Evolutionary conservation across 2,113 vertebrate species (phyloP).

Genomic region (Sceloporus tristichus): DNA sequence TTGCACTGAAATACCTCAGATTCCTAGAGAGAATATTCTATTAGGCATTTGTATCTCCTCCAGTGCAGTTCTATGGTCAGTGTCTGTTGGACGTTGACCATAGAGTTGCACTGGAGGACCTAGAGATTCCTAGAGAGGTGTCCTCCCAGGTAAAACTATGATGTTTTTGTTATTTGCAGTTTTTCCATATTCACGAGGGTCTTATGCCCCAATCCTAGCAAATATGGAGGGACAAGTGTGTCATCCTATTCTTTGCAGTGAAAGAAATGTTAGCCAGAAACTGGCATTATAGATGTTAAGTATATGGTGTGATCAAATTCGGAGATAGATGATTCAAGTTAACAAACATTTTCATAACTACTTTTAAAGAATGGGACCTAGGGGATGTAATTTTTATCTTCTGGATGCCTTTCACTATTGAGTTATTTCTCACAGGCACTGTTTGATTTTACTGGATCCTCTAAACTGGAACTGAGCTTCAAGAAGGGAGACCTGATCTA

Average conservation of each 20-base stretch:
- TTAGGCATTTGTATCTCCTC: too few relatives aligned
- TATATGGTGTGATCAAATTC: background rate
- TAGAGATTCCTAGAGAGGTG: too few relatives aligned
- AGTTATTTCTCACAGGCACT: conserved; percentile 80
- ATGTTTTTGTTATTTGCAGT: too few relatives aligned
- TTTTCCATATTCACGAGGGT: too few relatives aligned
- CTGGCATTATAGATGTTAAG: background rate
- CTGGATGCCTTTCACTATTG: background rate
- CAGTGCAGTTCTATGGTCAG: too few relatives aligned
- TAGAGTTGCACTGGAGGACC: too few relatives aligned
- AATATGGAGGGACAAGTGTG: too few relatives aligned
- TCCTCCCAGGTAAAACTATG: too few relatives aligned
- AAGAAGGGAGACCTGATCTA: conserved; percentile 93
- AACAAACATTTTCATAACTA: background rate
- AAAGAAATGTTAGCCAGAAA: background rate
- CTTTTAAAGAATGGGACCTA: background rate
- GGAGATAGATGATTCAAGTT: background rate
- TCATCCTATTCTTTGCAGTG: background rate
- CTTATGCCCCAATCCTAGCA: too few relatives aligned
- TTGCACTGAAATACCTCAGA: too few relatives aligned
- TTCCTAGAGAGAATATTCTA: too few relatives aligned
- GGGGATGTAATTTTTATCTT: background rate
- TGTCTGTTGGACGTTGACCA: too few relatives aligned
- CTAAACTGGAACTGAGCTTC: conserved; percentile 89
- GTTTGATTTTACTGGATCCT: conserved; percentile 91